Percentiles rank a stretch among this genome's conserved stretches.
These are phyloP conservation scores for Diarsia dahlii DNA, from an alignment of 2,888 invertebrate genomes.

Conservation along the genomic window DNA sequence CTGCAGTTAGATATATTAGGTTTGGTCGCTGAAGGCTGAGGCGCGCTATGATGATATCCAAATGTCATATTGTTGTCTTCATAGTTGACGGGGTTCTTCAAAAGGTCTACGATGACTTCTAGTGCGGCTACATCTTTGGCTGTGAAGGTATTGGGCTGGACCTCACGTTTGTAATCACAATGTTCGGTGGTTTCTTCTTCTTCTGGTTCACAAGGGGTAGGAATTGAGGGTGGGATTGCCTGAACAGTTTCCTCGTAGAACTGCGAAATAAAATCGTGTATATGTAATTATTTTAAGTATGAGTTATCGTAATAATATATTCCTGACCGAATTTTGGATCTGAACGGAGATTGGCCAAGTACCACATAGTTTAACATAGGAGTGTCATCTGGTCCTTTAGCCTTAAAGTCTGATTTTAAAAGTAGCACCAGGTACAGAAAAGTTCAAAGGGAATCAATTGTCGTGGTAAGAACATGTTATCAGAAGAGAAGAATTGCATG, in stretches of 20 bases:
- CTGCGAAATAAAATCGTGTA: constrained; percentile 3
- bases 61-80: constrained; percentile 57
- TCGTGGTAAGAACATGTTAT: no score
- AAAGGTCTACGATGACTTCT: constrained; percentile 81
- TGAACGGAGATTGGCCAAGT: neutral
- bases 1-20: neutral
- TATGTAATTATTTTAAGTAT: neutral
- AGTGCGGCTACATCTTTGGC: constrained; percentile 81
- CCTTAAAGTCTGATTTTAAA: neutral
- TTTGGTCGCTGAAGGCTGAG: constrained; percentile 2
- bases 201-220: fast-evolving
- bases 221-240: neutral
- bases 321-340: neutral
- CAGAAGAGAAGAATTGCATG: no score
- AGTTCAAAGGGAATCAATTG: no score
- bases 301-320: neutral
- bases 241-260: constrained; percentile 25
- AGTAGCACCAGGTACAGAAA: no score
- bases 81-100: constrained; percentile 70
- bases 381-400: neutral
- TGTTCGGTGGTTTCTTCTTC: neutral
- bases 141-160: constrained; percentile 68
- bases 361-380: neutral
- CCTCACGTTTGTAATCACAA: constrained; percentile 58
- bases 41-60: neutral